Evolutionary conservation across 2,888 invertebrate genomes (phyloP).

Genomic region (Eurytoma adleriae): DNA sequence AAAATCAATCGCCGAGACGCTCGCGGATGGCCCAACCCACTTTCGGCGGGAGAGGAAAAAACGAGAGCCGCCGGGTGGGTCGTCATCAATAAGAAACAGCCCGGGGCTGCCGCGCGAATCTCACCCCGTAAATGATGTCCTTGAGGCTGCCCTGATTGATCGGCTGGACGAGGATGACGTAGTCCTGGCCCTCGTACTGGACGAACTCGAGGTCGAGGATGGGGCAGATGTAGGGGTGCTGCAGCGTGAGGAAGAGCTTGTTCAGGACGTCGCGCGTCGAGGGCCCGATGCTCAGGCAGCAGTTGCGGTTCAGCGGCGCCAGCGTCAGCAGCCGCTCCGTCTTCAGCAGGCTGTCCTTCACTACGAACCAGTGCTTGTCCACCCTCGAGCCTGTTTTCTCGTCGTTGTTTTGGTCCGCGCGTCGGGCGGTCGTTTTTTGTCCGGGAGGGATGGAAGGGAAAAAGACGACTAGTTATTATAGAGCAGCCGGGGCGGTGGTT

Average conservation of each 20-base stretch:
- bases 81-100: no score
- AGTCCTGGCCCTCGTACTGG: constrained; percentile 76
- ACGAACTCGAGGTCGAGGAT: constrained; percentile 89
- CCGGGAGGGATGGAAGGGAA: neutral
- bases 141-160: constrained; percentile 92
- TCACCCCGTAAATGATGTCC: constrained; percentile 92
- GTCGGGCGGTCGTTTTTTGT: neutral
- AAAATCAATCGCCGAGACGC: no score
- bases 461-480: neutral
- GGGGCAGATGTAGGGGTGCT: constrained; percentile 95
- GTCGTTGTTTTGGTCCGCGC: neutral
- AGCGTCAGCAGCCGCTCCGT: constrained; percentile 87
- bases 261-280: constrained; percentile 83
- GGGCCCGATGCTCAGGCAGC: constrained; percentile 83
- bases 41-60: neutral
- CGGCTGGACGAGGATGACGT: constrained; percentile 88
- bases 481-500: neutral
- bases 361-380: constrained; percentile 94
- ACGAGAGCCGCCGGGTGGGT: neutral
- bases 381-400: constrained; percentile 82
- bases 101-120: no score
- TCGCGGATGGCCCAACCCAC: no score
- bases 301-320: constrained; percentile 81
- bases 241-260: constrained; percentile 89
- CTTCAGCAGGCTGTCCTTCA: constrained; percentile 88